Percentiles rank a stretch among this genome's conserved stretches.
phyloP scores from a whole-genome alignment of 2,888 invertebrate genomes.

The Drosophila buzzatii region DNA sequence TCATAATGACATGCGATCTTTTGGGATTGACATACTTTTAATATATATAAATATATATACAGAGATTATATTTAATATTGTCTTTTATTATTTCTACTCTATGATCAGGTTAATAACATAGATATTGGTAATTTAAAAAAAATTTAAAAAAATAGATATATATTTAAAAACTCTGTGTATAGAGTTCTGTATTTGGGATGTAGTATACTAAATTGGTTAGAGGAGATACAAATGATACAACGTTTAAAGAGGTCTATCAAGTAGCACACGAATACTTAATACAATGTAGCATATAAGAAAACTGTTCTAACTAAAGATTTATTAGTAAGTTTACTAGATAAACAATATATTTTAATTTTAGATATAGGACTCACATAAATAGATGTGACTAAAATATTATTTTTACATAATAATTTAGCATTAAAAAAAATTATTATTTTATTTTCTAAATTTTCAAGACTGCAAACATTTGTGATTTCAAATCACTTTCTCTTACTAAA shows the following conservation, averaged over 20 bases:
- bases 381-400: background rate
- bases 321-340: background rate
- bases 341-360: background rate
- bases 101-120: background rate
- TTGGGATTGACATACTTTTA: background rate
- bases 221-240: no score
- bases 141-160: background rate
- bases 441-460: no score
- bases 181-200: background rate
- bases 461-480: no score
- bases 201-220: background rate
- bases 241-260: background rate
- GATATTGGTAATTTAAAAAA: background rate
- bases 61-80: background rate
- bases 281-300: background rate
- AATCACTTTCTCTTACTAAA: no score
- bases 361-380: background rate
- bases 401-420: background rate
- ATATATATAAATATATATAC: background rate
- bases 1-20: background rate
- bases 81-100: background rate
- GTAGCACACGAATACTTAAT: background rate
- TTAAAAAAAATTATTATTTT: no score
- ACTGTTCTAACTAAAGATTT: background rate
- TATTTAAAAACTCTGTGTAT: background rate